Evolutionary conservation across 2,113 vertebrate genomes (phyloP), one percentile per base, ranked within the genome.

Genomic region (Xiphophorus hellerii): DNA sequence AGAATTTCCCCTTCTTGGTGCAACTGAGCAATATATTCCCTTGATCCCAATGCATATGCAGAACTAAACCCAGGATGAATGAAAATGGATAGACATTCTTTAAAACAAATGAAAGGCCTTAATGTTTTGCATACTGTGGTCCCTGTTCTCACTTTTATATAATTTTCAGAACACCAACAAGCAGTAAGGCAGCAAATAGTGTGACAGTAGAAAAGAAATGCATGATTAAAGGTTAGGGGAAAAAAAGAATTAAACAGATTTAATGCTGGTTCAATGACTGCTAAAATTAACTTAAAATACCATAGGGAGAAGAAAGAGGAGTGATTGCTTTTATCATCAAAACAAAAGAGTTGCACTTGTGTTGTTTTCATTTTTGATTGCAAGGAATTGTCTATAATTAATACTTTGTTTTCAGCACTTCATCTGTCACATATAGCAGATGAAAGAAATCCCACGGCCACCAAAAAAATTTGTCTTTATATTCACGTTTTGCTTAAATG

Each of bases 351-450:
- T 71, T 71, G 30, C 28, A n/a, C 35, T 33, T 42, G n/a, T 71
- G n/a, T 13, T 67, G 27, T 48, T 67, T 69, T 72, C 35, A 78
- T 71, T 42, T 29, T 82, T 78, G 14, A 73, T 88, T 74, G 80
- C 81, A 87, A 33, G 69, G 84, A 69, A 70, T 75, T 77, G 62
- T 75, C 70, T 76, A 13, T 76, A 73, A 15, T 76, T 71, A 76
- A 30, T 74, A 27, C 62, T 78, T 29, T 71, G 63, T 42, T 76
- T 20, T 1, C 39, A 71, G 58, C 60, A 62, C 44, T 30, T 70
- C 66, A 67, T 76, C 63, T 70, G 61, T 75, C 67, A 78, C 27
- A 77, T 28, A 37, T 64, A 58, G 71, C 60, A 83, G 35, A 73
- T 42, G 71, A 73, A 62, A 77, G 13, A 28, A 79, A 80, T 73